A percentile compares a stretch with the other conserved stretches of the same genome.
Evolutionary conservation across 2,797 vertebrate species (phyloP).

Genomic region (Ficedula albicollis): DNA sequence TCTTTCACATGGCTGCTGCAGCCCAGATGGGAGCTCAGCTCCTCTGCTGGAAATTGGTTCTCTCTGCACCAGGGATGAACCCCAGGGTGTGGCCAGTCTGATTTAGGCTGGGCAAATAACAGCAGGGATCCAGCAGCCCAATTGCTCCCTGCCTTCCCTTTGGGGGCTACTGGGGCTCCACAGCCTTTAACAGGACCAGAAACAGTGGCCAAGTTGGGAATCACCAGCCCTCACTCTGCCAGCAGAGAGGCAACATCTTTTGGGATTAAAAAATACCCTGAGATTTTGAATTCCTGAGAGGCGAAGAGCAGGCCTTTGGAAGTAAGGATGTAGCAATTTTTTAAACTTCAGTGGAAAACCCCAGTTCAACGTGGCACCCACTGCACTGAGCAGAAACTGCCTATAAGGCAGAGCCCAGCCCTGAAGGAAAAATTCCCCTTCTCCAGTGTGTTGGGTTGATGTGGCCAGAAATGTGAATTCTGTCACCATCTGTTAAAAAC

Average conservation of each 20-base stretch:
- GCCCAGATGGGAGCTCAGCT: neutral
- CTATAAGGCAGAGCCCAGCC: neutral
- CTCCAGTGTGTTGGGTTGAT: too few species aligned
- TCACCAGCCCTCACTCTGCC: neutral
- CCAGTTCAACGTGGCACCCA: too few species aligned
- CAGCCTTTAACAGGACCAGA: neutral
- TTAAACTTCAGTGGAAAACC: accelerated
- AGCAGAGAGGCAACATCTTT: neutral
- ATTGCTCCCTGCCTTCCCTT: accelerated
- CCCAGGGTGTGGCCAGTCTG: neutral
- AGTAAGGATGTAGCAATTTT: accelerated
- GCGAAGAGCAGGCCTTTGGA: neutral
- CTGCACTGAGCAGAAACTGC: accelerated
- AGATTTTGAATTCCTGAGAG: neutral
- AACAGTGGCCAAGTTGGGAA: neutral
- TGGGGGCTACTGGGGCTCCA: neutral
- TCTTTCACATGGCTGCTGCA: neutral
- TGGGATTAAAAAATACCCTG: neutral
- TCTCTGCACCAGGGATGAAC: neutral
- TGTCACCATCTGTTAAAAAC: too few species aligned
- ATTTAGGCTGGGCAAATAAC: neutral
- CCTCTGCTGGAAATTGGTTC: neutral
- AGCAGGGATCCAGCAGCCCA: accelerated
- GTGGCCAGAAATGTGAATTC: too few species aligned
- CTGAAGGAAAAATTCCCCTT: accelerated